Evolutionary conservation across 2,113 vertebrate genomes (phyloP).

Genomic region (Amphiprion percula): DNA sequence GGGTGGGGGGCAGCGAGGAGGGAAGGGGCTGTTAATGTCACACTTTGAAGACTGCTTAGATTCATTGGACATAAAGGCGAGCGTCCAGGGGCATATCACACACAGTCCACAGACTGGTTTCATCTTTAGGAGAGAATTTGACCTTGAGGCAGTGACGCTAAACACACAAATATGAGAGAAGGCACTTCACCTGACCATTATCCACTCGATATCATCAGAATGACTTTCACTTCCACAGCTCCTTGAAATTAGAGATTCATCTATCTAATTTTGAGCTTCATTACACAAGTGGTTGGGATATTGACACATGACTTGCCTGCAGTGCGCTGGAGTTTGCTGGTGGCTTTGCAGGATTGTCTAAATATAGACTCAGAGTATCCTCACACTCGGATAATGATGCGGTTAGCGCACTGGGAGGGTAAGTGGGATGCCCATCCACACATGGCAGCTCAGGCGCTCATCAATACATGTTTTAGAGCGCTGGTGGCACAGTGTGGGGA

Average conservation of each 20-base stretch:
- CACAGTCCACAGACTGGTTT: conserved; percentile 17
- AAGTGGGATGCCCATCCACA: conserved; percentile 1
- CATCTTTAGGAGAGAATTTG: conserved; percentile 27
- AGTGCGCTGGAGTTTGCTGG: conserved; percentile 9
- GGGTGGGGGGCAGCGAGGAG: background rate
- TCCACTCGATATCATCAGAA: conserved; percentile 13
- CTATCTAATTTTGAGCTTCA: conserved; percentile 31
- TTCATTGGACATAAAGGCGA: conserved; percentile 31
- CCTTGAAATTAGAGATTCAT: conserved; percentile 37
- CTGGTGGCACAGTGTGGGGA: conserved; percentile 32
- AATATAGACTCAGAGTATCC: conserved; percentile 43
- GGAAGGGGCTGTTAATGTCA: conserved; percentile 61
- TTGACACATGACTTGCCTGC: conserved; percentile 43
- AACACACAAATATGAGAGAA: background rate
- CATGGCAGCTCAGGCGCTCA: conserved; percentile 19
- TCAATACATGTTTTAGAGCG: conserved; percentile 12
- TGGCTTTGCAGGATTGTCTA: conserved; percentile 27
- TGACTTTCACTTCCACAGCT: background rate
- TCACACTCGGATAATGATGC: conserved; percentile 46
- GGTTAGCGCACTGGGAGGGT: conserved; percentile 6
- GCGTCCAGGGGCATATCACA: background rate
- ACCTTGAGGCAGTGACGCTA: conserved; percentile 50
- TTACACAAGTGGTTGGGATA: conserved; percentile 22
- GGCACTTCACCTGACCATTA: background rate
- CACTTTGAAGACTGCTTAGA: conserved; percentile 61